Evolutionary conservation across 2,797 vertebrate genomes (phyloP).

Genomic region (Enteromius afrohamiltoni): DNA sequence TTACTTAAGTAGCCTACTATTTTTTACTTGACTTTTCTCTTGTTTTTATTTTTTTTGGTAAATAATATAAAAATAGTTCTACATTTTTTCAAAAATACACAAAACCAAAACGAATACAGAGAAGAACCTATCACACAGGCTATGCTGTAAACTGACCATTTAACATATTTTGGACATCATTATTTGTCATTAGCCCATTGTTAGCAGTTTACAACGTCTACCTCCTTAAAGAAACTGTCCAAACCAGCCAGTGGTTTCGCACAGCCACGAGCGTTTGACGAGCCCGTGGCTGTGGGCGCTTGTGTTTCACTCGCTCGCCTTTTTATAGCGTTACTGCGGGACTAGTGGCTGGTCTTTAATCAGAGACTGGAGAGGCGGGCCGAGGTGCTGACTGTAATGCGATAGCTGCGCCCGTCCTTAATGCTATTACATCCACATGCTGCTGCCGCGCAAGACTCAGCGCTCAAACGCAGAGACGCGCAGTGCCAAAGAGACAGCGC

Average conservation of each 20-base stretch:
- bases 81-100: not conserved
- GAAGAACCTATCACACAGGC: not conserved
- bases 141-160: not conserved
- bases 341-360: constrained; percentile 72
- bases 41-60: too few relatives aligned
- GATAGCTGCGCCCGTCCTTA: constrained; percentile 74
- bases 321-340: constrained; percentile 64
- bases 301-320: constrained; percentile 54
- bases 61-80: not conserved
- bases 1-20: not conserved
- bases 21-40: not conserved
- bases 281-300: constrained; percentile 46
- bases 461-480: constrained; percentile 49
- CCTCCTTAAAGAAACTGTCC: constrained; percentile 41
- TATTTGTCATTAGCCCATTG: constrained; percentile 21
- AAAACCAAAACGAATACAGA: not conserved
- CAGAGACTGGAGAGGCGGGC: constrained; percentile 77
- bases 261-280: constrained; percentile 39
- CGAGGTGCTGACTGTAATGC: constrained; percentile 77
- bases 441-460: constrained; percentile 50
- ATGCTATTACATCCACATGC: constrained; percentile 66
- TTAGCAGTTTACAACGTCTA: not conserved
- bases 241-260: constrained; percentile 43
- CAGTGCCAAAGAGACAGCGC: constrained; percentile 52
- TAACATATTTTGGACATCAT: not conserved